Conservation (phyloP, 2,888 invertebrate genomes). For the Melieria omissa region DNA sequence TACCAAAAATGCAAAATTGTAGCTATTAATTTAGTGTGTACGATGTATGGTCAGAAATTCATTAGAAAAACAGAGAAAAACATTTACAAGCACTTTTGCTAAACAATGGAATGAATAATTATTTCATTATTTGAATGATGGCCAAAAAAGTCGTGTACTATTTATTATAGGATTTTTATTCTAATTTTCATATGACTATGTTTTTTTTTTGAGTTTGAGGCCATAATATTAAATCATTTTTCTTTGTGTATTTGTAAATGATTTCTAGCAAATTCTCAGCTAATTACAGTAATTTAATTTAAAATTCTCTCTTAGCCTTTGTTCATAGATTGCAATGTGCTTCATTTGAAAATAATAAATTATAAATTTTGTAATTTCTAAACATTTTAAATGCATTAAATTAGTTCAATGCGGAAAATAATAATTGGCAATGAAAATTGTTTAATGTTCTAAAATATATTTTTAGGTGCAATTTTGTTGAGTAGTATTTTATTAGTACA, state of each 20-base stretch:
- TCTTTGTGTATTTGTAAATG: background rate
- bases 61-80: background rate
- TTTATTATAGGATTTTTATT: too few species aligned
- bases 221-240: background rate
- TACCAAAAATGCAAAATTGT: background rate
- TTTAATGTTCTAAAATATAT: too few species aligned
- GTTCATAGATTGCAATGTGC: background rate
- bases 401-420: too few species aligned
- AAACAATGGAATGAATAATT: too few species aligned
- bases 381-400: conserved; percentile 2
- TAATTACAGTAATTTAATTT: background rate
- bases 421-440: too few species aligned
- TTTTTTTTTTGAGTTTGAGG: too few species aligned
- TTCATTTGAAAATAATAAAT: too few species aligned
- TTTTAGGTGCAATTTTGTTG: too few species aligned
- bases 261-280: too few species aligned
- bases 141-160: too few species aligned
- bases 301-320: background rate
- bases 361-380: background rate
- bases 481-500: background rate
- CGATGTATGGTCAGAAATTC: background rate
- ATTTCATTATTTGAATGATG: too few species aligned
- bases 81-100: background rate
- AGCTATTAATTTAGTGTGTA: background rate
- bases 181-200: too few species aligned